Evolutionary conservation across 2,888 invertebrate genomes (phyloP).

Genomic region (Synanthedon myopaeformis): DNA sequence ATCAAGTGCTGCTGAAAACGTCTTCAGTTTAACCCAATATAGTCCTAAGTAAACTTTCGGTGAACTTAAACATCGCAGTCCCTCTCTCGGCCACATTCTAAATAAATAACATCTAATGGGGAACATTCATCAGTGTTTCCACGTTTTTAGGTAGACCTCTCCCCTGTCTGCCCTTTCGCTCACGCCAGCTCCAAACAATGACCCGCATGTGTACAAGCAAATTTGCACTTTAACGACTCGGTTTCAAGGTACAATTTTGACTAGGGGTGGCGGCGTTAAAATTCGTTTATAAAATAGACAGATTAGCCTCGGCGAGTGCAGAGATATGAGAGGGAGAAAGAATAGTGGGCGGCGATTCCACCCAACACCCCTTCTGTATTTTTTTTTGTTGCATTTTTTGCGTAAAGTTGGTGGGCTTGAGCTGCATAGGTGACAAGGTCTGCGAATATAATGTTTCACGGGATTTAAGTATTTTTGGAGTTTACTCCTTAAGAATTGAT

Average conservation of each 20-base stretch:
- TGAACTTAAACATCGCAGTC: constrained; percentile 60
- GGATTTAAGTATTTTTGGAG: no score
- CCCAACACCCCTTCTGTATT: constrained; percentile 51
- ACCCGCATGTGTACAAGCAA: constrained; percentile 11
- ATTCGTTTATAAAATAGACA: constrained; percentile 51
- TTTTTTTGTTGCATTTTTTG: constrained; percentile 64
- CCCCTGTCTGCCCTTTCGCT: constrained; percentile 58
- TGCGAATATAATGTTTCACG: no score
- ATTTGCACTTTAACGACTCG: constrained; percentile 13
- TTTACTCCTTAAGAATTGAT: no score
- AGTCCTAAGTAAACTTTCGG: constrained; percentile 69
- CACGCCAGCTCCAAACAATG: constrained; percentile 36
- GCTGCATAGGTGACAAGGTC: constrained; percentile 25
- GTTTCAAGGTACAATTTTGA: constrained; percentile 17
- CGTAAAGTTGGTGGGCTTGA: constrained; percentile 39
- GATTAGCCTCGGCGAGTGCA: constrained; percentile 65
- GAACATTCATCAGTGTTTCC: constrained; percentile 70
- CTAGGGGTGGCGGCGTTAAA: constrained; percentile 26
- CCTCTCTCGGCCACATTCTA: constrained; percentile 68
- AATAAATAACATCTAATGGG: constrained; percentile 73
- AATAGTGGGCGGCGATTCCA: constrained; percentile 40
- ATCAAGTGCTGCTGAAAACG: constrained; percentile 51
- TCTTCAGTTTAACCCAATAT: constrained; percentile 66
- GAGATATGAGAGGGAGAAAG: constrained; percentile 47
- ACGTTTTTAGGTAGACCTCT: constrained; percentile 66